Conservation (phyloP, 2,113 vertebrate genomes). For the Aegotheles bennettii region DNA sequence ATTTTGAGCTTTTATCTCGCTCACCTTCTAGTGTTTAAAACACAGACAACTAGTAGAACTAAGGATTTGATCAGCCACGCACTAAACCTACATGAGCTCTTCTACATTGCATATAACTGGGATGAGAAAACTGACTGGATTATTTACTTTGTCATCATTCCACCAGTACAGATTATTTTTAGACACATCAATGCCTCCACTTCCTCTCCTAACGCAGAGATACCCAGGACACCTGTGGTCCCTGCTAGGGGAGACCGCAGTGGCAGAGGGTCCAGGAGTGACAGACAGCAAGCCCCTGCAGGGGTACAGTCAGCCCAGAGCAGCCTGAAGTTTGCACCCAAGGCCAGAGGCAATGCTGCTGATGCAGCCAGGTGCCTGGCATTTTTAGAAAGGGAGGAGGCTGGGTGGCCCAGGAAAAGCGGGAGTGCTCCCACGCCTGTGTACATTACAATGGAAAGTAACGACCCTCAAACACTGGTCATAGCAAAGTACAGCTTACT, state of each 20-base stretch:
- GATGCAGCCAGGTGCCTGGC: not conserved
- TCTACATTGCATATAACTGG: not conserved
- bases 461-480: not conserved
- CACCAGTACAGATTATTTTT: not conserved
- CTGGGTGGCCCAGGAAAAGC: not conserved
- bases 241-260: not conserved
- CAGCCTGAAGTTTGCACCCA: not conserved
- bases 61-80: not conserved
- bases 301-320: not conserved
- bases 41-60: not conserved
- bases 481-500: not conserved
- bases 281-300: not conserved
- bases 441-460: not conserved
- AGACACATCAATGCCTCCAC: not conserved
- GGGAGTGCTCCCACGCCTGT: not conserved
- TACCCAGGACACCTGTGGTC: not conserved
- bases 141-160: not conserved
- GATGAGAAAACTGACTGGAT: not conserved
- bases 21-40: not conserved
- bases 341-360: not conserved
- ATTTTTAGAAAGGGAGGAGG: not conserved
- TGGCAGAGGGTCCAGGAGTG: not conserved
- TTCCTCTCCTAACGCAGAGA: not conserved
- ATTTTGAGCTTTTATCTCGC: not conserved
- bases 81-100: not conserved